These are phyloP conservation scores for Schrankia costaestrigalis DNA, from an alignment of 2,888 invertebrate genomes.

Conservation along the genomic window DNA sequence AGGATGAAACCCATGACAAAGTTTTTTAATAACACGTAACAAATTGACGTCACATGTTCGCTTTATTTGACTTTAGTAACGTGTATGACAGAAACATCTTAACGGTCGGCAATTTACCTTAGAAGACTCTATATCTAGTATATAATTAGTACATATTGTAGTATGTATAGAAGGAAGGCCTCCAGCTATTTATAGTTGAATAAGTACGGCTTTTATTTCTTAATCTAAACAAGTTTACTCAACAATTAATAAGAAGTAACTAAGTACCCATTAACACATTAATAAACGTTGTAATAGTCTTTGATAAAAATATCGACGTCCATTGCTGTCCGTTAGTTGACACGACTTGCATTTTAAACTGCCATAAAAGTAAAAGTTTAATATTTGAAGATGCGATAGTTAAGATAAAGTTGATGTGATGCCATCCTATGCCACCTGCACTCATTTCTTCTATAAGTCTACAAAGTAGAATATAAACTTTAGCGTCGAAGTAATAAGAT, in stretches of 20 bases:
- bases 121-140: no score
- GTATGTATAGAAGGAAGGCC: no score
- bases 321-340: slow-evolving; percentile 53
- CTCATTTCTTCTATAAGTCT: slow-evolving; percentile 34
- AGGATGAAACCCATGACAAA: no score
- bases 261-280: slow-evolving; percentile 15
- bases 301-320: slow-evolving; percentile 32
- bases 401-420: slow-evolving; percentile 65
- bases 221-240: background rate
- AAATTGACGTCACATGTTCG: no score
- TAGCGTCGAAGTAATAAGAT: slow-evolving; percentile 16
- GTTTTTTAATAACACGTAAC: no score
- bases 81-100: no score
- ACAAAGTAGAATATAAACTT: slow-evolving; percentile 22
- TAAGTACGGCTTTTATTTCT: no score
- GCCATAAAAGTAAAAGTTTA: slow-evolving; percentile 75
- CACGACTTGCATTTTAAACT: slow-evolving; percentile 68
- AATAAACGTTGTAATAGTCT: slow-evolving; percentile 11
- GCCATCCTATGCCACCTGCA: slow-evolving; percentile 71
- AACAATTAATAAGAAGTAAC: slow-evolving; percentile 6
- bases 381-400: slow-evolving; percentile 71
- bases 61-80: no score
- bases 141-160: no score
- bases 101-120: no score
- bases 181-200: no score